These are phyloP conservation scores for Malurus elegans DNA, from an alignment of 2,113 vertebrate genomes.

Conservation along the genomic window DNA sequence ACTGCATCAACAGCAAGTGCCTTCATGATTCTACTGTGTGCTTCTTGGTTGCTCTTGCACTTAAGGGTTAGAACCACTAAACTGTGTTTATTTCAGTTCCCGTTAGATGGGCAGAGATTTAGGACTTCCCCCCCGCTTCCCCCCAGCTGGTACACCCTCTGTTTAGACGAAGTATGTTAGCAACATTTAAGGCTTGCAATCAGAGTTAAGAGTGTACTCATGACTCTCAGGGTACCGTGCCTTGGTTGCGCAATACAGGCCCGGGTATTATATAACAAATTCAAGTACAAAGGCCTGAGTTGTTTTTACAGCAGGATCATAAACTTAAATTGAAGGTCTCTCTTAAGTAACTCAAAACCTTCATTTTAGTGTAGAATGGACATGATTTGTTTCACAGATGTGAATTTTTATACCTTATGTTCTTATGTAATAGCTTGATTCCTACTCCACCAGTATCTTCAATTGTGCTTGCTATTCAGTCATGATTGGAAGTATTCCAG, in stretches of 20 bases:
- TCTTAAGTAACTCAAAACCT: background rate
- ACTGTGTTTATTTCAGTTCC: background rate
- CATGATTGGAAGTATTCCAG: background rate
- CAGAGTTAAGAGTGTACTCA: background rate
- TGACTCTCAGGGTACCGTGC: background rate
- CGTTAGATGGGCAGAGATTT: background rate
- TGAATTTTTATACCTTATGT: background rate
- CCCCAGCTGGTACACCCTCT: background rate
- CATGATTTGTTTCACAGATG: background rate
- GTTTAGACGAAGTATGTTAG: background rate
- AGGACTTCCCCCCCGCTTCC: background rate
- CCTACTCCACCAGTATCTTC: background rate
- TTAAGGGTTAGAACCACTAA: background rate
- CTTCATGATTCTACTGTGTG: fast-evolving
- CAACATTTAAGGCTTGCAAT: background rate
- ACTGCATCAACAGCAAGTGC: background rate
- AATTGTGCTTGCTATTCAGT: background rate
- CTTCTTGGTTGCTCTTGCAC: background rate
- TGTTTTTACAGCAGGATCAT: background rate
- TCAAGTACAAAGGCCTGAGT: constrained; percentile 17
- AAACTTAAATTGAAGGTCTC: constrained; percentile 8
- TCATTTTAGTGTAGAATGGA: background rate
- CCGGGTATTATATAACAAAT: background rate
- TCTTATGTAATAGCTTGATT: background rate
- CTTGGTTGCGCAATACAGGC: background rate